phyloP scores from a whole-genome alignment of 2,113 vertebrate species.

The Mesembrinibis cayennensis region DNA sequence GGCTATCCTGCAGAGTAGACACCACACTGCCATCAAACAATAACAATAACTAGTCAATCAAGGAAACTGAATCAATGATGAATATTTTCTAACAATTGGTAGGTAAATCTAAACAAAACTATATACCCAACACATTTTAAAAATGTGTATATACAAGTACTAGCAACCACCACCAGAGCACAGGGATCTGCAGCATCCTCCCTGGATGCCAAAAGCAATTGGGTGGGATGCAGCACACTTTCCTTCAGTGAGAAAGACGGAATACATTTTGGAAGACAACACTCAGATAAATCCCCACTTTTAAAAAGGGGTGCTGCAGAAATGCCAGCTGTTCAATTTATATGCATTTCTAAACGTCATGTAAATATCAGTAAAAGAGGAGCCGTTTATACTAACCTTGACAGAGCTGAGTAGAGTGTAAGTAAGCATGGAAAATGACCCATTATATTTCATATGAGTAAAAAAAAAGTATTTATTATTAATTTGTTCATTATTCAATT shows the following conservation, averaged over 20 bases:
- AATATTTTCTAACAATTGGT: background rate
- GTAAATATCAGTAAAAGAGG: background rate
- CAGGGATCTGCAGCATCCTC: background rate
- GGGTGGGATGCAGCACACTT: background rate
- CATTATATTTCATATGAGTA: background rate
- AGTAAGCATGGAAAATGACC: background rate
- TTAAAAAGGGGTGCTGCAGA: background rate
- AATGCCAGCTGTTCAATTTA: background rate
- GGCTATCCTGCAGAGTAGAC: background rate
- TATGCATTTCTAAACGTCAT: background rate
- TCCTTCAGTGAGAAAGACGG: background rate
- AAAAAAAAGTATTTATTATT: slow-evolving; percentile 7
- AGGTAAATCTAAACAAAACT: background rate
- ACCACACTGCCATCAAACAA: background rate
- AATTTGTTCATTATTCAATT: slow-evolving; percentile 30
- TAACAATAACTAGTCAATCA: background rate
- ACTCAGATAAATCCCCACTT: background rate
- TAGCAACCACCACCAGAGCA: background rate
- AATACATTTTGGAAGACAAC: background rate
- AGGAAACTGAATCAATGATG: background rate
- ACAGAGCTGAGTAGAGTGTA: background rate
- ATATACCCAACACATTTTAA: background rate
- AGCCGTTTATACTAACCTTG: background rate
- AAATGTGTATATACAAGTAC: background rate
- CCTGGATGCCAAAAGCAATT: background rate